phyloP scores from a whole-genome alignment of 2,888 invertebrate genomes.

The Linyphia triangularis region DNA sequence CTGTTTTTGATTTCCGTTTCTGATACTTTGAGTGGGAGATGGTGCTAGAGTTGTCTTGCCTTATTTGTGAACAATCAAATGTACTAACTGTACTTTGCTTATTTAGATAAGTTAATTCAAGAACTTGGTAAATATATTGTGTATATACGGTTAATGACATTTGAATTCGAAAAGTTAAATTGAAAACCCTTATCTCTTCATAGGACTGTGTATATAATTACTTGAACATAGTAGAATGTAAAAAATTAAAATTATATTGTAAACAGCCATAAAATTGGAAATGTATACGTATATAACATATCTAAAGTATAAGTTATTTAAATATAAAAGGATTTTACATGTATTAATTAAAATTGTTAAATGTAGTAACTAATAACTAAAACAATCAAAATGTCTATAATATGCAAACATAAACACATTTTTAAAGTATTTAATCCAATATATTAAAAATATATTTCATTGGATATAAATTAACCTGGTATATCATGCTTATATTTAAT shows the following conservation, averaged over 20 bases:
- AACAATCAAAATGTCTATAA: too few species aligned
- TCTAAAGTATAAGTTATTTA: not conserved
- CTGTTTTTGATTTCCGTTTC: not conserved
- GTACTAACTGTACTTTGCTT: not conserved
- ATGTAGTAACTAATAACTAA: too few species aligned
- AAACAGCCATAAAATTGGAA: not conserved
- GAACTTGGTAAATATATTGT: not conserved
- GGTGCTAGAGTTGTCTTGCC: slow-evolving; percentile 49
- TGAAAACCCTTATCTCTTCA: not conserved
- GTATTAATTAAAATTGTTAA: too few species aligned
- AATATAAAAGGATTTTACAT: too few species aligned
- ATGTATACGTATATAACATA: slow-evolving; percentile 3
- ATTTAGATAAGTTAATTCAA: not conserved
- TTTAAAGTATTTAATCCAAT: too few species aligned
- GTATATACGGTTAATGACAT: not conserved
- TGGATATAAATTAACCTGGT: too few species aligned
- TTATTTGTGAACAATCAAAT: slow-evolving; percentile 56
- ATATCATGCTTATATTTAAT: too few species aligned
- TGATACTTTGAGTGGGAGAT: not conserved
- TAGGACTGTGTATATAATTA: not conserved
- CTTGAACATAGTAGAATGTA: too few species aligned
- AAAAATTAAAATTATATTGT: not conserved
- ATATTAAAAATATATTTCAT: too few species aligned
- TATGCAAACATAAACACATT: too few species aligned
- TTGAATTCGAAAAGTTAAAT: not conserved